Evolutionary conservation across 2,888 invertebrate genomes (phyloP).

Genomic region (Hymenopus coronatus): DNA sequence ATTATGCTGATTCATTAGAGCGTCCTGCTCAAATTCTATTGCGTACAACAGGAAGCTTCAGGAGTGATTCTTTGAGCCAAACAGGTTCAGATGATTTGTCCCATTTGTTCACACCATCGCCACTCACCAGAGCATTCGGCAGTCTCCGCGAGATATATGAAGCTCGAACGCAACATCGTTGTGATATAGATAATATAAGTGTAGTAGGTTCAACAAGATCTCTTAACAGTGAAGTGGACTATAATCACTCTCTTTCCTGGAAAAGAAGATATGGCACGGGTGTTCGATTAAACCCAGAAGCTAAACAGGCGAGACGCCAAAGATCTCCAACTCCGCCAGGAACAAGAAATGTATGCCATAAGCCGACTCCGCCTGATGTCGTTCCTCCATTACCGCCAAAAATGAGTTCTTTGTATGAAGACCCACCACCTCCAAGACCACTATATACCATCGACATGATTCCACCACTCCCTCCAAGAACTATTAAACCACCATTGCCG

Average conservation of each 20-base stretch:
- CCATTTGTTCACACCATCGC: slow-evolving; percentile 25
- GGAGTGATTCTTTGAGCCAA: slow-evolving; percentile 47
- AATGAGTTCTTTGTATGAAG: slow-evolving; percentile 17
- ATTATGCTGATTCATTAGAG: slow-evolving; percentile 54
- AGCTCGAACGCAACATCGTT: slow-evolving; percentile 43
- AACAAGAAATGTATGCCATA: slow-evolving; percentile 45
- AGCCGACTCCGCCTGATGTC: slow-evolving; percentile 62
- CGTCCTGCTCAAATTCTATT: slow-evolving; percentile 59
- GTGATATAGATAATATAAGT: background rate
- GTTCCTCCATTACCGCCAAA: slow-evolving; percentile 42
- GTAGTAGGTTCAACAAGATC: slow-evolving; percentile 1
- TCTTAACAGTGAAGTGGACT: slow-evolving; percentile 11
- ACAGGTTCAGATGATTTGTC: slow-evolving; percentile 7
- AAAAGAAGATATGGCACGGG: slow-evolving; percentile 39
- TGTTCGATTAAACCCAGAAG: slow-evolving; percentile 60
- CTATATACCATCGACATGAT: slow-evolving; percentile 21
- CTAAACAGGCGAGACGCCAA: slow-evolving; percentile 71
- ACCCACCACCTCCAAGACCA: slow-evolving; percentile 33
- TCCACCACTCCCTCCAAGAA: slow-evolving; percentile 48
- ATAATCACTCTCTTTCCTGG: slow-evolving; percentile 38
- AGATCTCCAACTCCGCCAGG: slow-evolving; percentile 57
- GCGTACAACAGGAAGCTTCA: slow-evolving; percentile 68
- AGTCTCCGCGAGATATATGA: slow-evolving; percentile 75
- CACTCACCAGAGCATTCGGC: slow-evolving; percentile 53
- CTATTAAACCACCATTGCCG: slow-evolving; percentile 38